Conservation (phyloP, 2,888 invertebrate species). For the Cordylochernes scorpioides region DNA sequence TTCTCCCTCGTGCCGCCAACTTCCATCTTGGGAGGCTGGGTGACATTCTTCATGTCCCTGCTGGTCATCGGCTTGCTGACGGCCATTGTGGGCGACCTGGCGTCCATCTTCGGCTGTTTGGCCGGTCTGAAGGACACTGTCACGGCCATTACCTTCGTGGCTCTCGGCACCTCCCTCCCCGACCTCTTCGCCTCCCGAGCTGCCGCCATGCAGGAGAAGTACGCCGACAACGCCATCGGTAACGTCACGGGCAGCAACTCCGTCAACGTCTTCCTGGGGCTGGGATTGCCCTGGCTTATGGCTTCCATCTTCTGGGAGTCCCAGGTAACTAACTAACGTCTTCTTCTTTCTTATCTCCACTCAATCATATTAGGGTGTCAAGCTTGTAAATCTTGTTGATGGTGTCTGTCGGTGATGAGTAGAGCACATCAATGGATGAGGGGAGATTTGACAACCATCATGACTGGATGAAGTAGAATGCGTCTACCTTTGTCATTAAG, state of each 20-base stretch:
- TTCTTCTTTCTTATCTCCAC: no score
- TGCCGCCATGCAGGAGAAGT: constrained; percentile 29
- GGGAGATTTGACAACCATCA: no score
- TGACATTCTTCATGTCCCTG: constrained; percentile 29
- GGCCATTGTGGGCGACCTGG: constrained; percentile 32
- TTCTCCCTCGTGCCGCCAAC: constrained; percentile 30
- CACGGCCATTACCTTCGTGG: constrained; percentile 31
- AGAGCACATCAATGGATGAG: no score
- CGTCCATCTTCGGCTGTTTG: constrained; percentile 32
- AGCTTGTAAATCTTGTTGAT: no score
- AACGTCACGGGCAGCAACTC: constrained; percentile 36
- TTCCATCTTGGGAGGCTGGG: constrained; percentile 29
- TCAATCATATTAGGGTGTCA: no score
- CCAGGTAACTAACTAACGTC: constrained; percentile 19
- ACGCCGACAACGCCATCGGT: constrained; percentile 33
- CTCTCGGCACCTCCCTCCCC: constrained; percentile 31
- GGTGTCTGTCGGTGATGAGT: no score
- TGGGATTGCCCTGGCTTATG: constrained; percentile 33
- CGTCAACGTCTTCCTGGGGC: constrained; percentile 34
- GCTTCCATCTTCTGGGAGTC: constrained; percentile 28
- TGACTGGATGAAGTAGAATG: no score
- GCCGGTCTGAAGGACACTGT: constrained; percentile 28
- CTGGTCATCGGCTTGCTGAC: constrained; percentile 30
- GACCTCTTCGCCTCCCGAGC: constrained; percentile 33
- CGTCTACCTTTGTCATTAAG: no score